Evolutionary conservation across 2,888 invertebrate genomes (phyloP).

Genomic region (Phaedon cochleariae): DNA sequence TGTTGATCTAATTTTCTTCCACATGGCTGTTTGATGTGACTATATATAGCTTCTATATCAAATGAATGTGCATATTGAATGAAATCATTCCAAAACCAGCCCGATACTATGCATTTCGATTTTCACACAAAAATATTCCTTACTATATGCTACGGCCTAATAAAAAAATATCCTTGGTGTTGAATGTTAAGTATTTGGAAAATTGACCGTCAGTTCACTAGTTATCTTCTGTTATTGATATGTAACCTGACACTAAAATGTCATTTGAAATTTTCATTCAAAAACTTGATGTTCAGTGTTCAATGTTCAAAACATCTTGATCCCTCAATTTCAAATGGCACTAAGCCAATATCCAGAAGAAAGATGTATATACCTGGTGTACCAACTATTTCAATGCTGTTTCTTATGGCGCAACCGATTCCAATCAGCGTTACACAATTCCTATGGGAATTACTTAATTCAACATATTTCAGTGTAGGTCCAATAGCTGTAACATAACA

Average conservation of each 20-base stretch:
- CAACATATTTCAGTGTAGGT: background rate
- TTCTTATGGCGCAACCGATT: background rate
- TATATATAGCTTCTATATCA: background rate
- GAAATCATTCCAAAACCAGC: background rate
- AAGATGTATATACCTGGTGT: background rate
- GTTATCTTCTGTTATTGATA: slow-evolving; percentile 53
- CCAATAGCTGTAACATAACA: background rate
- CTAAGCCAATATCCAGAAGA: background rate
- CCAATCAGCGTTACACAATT: too few species aligned
- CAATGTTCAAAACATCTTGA: background rate
- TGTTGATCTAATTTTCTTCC: background rate
- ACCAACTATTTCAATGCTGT: background rate
- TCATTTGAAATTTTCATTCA: slow-evolving; percentile 12
- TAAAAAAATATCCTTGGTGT: slow-evolving; percentile 4
- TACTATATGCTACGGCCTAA: slow-evolving; percentile 10
- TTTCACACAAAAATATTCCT: background rate
- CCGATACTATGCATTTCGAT: background rate
- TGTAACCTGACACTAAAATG: slow-evolving; percentile 59
- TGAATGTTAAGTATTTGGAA: slow-evolving; percentile 23
- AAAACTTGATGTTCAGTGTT: background rate
- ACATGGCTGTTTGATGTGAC: background rate
- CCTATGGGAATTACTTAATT: background rate
- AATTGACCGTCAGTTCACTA: slow-evolving; percentile 54
- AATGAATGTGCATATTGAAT: background rate
- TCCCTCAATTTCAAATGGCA: background rate